Conservation (phyloP, 1,140 invertebrate genomes). For the Drosophila arawakana region DNA sequence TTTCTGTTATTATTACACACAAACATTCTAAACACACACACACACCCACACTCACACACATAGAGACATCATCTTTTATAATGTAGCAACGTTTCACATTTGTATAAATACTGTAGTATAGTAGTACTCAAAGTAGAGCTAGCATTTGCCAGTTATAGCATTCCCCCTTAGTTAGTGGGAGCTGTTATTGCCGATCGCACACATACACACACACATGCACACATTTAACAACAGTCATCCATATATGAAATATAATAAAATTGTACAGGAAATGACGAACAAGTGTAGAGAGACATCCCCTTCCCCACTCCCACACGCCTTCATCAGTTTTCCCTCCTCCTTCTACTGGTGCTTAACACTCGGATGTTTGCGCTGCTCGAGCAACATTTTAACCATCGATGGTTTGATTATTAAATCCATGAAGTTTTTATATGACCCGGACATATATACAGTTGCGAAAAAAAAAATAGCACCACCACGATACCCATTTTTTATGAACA, state of each 20-base stretch:
- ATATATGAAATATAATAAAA: slow-evolving; percentile 83
- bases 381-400: slow-evolving; percentile 81
- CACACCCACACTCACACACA: neutral
- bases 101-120: slow-evolving; percentile 41
- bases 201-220: slow-evolving; percentile 12
- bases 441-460: too few species aligned
- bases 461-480: too few species aligned
- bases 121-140: slow-evolving; percentile 5
- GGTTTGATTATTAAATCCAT: slow-evolving; percentile 83
- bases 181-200: slow-evolving; percentile 64
- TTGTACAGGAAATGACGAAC: slow-evolving; percentile 82
- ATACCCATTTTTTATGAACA: too few species aligned
- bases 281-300: slow-evolving; percentile 55
- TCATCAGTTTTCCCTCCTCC: too few species aligned
- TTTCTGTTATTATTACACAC: slow-evolving; percentile 48
- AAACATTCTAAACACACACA: slow-evolving; percentile 17
- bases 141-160: slow-evolving; percentile 38
- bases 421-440: slow-evolving; percentile 67
- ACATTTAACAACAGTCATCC: slow-evolving; percentile 45
- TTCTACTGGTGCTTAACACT: slow-evolving; percentile 26
- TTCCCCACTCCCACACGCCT: slow-evolving; percentile 1
- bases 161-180: slow-evolving; percentile 18
- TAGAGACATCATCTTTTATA: slow-evolving; percentile 30
- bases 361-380: slow-evolving; percentile 57
- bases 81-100: slow-evolving; percentile 44